These are phyloP conservation scores for Ursus arctos DNA, from an alignment of 2,113 vertebrate genomes.

Conservation along the genomic window DNA sequence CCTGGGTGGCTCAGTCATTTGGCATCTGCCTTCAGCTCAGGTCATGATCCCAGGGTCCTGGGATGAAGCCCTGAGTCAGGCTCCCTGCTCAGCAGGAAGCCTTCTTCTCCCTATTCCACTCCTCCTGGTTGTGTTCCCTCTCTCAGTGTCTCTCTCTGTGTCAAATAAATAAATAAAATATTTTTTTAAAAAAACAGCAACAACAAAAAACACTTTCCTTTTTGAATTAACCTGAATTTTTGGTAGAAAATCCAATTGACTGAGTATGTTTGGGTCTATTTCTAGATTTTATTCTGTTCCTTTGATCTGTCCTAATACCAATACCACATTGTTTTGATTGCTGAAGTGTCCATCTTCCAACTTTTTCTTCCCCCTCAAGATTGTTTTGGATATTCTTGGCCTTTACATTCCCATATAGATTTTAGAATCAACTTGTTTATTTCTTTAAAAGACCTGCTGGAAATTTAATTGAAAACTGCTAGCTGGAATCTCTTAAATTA, in stretches of 20 bases:
- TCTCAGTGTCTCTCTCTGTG: too few species aligned
- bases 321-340: neutral
- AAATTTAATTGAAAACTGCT: constrained; percentile 61
- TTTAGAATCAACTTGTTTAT: constrained; percentile 45
- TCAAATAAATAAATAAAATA: too few species aligned
- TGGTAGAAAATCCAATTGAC: constrained; percentile 12
- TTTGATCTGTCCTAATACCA: constrained; percentile 17
- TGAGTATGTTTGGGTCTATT: neutral
- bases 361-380: neutral
- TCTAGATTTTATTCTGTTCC: neutral
- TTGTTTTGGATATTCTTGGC: neutral
- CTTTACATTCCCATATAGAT: neutral
- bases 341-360: constrained; percentile 7
- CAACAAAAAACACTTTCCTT: neutral
- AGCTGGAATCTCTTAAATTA: constrained; percentile 19
- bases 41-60: too few species aligned
- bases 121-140: too few species aligned
- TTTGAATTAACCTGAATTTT: constrained; percentile 43
- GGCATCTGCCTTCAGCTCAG: too few species aligned
- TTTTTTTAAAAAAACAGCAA: too few species aligned
- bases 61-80: too few species aligned
- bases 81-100: too few species aligned
- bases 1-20: too few species aligned
- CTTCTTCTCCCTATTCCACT: too few species aligned
- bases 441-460: constrained; percentile 21